Conservation (phyloP, 2,113 vertebrate species). For the Solea senegalensis region DNA sequence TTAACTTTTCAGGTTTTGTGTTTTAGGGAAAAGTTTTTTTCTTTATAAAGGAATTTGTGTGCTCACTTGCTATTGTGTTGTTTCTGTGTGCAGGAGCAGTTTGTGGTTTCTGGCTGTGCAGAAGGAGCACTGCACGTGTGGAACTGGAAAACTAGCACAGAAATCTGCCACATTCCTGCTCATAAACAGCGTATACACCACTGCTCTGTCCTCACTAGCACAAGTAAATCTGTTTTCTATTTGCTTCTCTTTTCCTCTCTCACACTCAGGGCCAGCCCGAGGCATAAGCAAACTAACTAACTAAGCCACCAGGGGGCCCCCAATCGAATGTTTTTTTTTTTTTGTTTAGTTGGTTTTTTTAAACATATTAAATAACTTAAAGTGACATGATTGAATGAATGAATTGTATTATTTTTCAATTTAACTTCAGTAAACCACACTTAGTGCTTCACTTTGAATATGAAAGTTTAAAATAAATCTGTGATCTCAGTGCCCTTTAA, state of each 20-base stretch:
- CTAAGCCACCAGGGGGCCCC: no score
- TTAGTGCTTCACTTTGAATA: no score
- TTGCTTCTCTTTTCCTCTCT: background rate
- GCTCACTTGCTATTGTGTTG: background rate
- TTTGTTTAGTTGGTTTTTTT: no score
- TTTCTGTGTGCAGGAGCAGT: conserved; percentile 73
- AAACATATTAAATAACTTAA: no score
- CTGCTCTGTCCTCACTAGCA: conserved; percentile 59
- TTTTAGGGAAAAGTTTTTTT: background rate
- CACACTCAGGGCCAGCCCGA: background rate
- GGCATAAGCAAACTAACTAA: no score
- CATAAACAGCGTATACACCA: conserved; percentile 81
- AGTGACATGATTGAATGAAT: no score
- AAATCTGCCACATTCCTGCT: conserved; percentile 84
- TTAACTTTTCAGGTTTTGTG: no score
- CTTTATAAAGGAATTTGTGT: background rate
- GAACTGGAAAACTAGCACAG: conserved; percentile 78
- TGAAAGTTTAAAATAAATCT: no score
- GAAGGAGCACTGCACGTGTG: conserved; percentile 87
- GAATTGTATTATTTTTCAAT: no score
- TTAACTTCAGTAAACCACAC: no score
- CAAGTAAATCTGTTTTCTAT: conserved; percentile 34
- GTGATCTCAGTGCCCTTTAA: no score
- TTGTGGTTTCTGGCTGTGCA: conserved; percentile 79
- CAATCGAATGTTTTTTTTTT: no score